phyloP scores from a whole-genome alignment of 2,888 invertebrate species.

The Cremastinae sp. region DNA sequence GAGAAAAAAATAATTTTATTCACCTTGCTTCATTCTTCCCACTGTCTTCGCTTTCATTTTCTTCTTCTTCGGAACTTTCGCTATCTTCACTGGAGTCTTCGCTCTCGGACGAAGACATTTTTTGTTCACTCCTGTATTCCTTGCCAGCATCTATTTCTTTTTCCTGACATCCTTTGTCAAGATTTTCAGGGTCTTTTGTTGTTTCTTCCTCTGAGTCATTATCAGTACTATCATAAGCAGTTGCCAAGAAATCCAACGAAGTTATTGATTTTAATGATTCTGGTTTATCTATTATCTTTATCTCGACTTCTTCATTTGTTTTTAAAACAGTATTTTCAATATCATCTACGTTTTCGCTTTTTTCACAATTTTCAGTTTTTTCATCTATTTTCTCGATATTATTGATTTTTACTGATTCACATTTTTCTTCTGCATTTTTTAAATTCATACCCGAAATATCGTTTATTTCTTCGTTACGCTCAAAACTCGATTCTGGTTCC shows the following conservation, averaged over 20 bases:
- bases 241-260: conserved; percentile 10
- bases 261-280: not conserved
- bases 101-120: not conserved
- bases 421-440: no score
- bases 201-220: not conserved
- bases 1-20: conserved; percentile 10
- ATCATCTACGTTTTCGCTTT: no score
- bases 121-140: not conserved
- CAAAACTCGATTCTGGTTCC: no score
- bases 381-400: no score
- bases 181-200: not conserved
- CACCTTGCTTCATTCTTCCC: not conserved
- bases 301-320: no score
- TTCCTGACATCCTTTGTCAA: not conserved
- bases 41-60: not conserved
- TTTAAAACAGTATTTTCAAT: no score
- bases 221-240: conserved; percentile 12
- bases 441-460: no score
- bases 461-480: no score
- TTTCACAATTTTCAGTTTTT: no score
- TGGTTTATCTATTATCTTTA: no score
- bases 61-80: not conserved
- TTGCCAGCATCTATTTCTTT: not conserved
- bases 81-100: not conserved
- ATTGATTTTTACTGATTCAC: no score